Base-by-base conservation (phyloP, 2,888 invertebrate species). In the Epinotia nisella region DNA sequence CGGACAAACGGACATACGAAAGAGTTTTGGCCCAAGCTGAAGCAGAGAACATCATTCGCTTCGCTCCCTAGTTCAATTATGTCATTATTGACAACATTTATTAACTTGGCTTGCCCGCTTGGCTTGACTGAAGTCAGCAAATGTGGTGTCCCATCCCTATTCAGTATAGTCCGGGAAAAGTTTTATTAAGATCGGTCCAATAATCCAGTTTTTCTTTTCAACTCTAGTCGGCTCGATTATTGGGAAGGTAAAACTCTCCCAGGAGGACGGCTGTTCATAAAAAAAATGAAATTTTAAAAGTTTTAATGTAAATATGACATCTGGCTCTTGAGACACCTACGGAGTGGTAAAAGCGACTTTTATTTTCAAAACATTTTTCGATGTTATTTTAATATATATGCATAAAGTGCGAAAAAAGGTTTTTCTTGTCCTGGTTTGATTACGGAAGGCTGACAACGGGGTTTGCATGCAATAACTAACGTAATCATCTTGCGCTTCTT, bases 221-320 rank as follows among this genome's bases (percentile, higher is more conserved):
- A 68, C 62, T 74, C 66, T 65, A 74, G 61, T 70, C 74, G 60
- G 70, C 60, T 53, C 66, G 74, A 74, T 70, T 74, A 74, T 70
- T 67, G 74, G 53, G 70, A 66, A 70, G 71, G 70, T 70, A 66
- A 70, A 74, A 71, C 67, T 41, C 64, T 9, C n/a, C 74, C 65
- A 56, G 29, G 58, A n/a, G 53, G 41, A 29, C 58, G 62, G 74
- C 53, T 70, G 65, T 70, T 70, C 58, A 61, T 58, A 74, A 74
- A 74, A n/a, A 74, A 72, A 73, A 69, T 58, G 64, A 67, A 67
- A 61, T 74, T 74, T 74, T 70, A 71, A 70, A 74, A 74, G 70
- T 74, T 74, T 74, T 70, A 74, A 74, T 70, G 74, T 74, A 74
- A 74, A 74, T 74, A 74, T 74, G 70, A 71, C 74, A 74, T 66